Evolutionary conservation across 2,113 vertebrate genomes (phyloP).

Genomic region (Pogona vitticeps): DNA sequence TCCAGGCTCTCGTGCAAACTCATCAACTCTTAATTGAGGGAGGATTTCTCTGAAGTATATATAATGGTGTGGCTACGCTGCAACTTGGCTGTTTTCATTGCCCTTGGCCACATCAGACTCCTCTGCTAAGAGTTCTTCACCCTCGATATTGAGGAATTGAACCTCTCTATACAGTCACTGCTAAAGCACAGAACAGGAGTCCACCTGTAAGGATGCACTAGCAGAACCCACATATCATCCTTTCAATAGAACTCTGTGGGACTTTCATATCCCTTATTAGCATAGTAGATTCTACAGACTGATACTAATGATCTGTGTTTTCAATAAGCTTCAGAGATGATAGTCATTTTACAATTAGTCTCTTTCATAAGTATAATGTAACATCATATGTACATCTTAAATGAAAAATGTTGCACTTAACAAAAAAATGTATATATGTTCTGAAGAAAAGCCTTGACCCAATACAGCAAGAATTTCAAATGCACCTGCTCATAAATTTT

Average conservation of each 20-base stretch:
- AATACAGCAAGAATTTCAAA: conserved; percentile 37
- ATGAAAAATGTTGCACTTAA: conserved; percentile 45
- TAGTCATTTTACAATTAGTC: not conserved
- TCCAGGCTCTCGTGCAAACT: not conserved
- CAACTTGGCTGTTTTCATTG: no score
- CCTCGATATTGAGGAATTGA: not conserved
- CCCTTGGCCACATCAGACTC: no score
- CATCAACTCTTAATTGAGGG: no score
- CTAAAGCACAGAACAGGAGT: not conserved
- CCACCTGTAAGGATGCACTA: no score
- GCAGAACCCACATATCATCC: not conserved
- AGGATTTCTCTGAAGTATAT: no score
- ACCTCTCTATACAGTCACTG: not conserved
- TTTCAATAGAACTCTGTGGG: not conserved
- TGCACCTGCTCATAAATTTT: conserved; percentile 45
- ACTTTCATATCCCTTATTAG: not conserved
- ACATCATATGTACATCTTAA: not conserved
- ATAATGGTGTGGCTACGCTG: no score
- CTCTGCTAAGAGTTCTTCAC: no score
- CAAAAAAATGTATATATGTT: conserved; percentile 60
- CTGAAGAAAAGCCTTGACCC: conserved; percentile 42
- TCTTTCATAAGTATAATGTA: not conserved
- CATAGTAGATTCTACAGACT: no score
- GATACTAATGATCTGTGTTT: not conserved
- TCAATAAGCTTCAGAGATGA: not conserved